Evolutionary conservation across 92 coral and sea anemone genomes (phyloP).

Genomic region (Epizoanthus fatuus): DNA sequence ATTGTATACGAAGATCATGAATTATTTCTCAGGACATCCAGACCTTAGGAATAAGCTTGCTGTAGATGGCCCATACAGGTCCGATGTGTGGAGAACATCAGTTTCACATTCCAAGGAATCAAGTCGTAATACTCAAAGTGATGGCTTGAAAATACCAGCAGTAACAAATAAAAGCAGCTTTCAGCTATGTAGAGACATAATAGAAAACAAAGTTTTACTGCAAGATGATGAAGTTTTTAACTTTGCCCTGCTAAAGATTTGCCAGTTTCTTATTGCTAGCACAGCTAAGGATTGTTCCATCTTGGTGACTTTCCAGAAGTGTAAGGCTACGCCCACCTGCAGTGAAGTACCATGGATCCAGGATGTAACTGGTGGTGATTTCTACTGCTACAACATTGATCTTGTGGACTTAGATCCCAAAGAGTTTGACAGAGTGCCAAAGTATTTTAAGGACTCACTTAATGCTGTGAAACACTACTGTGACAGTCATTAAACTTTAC

Average conservation of each 20-base stretch:
- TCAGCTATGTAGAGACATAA: conserved; percentile 21
- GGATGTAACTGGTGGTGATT: conserved; percentile 42
- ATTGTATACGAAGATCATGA: conserved; percentile 59
- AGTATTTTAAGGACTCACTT: conserved; percentile 79
- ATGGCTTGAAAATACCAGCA: not conserved
- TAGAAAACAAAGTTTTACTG: conserved; percentile 17
- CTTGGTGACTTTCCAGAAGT: conserved; percentile 87
- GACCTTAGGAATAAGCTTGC: conserved; percentile 54
- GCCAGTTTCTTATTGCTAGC: conserved; percentile 84
- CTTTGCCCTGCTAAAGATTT: conserved; percentile 64
- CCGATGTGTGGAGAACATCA: conserved; percentile 68
- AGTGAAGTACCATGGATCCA: conserved; percentile 22
- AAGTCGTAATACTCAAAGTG: not conserved
- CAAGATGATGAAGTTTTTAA: conserved; percentile 37
- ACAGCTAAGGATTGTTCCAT: conserved; percentile 96
- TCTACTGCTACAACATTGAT: conserved; percentile 75
- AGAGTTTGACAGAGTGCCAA: conserved; percentile 82
- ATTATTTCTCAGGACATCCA: conserved; percentile 58
- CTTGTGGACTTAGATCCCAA: conserved; percentile 96
- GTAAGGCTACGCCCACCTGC: conserved; percentile 19
- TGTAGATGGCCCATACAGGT: conserved; percentile 69
- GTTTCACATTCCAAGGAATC: not conserved
- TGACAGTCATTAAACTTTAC: conserved; percentile 5
- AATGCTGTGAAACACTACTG: conserved; percentile 70
- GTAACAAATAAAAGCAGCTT: not conserved